Base-by-base conservation (phyloP, 1,140 invertebrate species). In the Macrotrachela quadricornifera region DNA sequence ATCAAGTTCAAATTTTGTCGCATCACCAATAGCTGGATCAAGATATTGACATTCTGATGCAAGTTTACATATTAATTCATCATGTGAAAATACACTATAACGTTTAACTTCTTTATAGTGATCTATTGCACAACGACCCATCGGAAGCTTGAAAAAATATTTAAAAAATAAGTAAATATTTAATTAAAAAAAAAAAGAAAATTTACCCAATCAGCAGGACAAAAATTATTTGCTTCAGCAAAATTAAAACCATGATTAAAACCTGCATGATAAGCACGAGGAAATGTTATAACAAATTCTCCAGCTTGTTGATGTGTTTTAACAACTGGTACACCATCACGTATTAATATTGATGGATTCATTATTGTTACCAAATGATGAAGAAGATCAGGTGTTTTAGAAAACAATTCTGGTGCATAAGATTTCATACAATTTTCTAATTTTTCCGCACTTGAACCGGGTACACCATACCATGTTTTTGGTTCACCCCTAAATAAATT, bases 231-330 rank as follows among this genome's bases (percentile, higher is more conserved):
- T 45, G 94, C 94, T 73, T 99, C 94, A 36, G 94, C 94, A 71
- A 99, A 95, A 68, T 99, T 99, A 62, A 95, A 94, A 18, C 94
- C 94, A 69, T 96, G 90, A 73, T 99, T 99, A 64, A 97, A 99
- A 14, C 94, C 94, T 42, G 91, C 87, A 73, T 99, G 94, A 72
- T 99, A 99, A 4, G 92, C 86, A 59, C 94, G 74, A 0, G 94
- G 94, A 71, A 99, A 97, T 17, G 94, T 99, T 15, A 99, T 81
- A 14, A 99, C 85, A 74, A 97, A 99, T 72, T 99, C 92, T 12
- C 94, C 94, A 10, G 90, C 87, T 68, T 87, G 80, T 68, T 99
- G 94, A 72, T 97, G 85, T 42, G 83, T 86, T 61, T 84, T 75
- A 64, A 65, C 62, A 59, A 74, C 70, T 15, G 68, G 64, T 1